Conservation (phyloP, 2,113 vertebrate genomes). For the Cinclus mexicanus region DNA sequence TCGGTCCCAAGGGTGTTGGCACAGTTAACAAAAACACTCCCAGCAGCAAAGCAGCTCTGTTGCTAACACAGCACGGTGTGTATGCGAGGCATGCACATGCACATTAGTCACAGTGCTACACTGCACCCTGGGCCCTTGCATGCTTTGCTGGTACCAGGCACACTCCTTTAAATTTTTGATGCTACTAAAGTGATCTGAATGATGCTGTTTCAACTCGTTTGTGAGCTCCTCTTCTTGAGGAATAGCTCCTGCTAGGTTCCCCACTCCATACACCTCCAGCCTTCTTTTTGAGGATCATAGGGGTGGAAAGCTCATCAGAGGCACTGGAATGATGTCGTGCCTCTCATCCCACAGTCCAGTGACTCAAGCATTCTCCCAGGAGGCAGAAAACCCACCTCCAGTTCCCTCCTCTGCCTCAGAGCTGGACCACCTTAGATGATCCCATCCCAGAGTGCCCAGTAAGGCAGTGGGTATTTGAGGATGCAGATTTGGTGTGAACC, state of each 20-base stretch:
- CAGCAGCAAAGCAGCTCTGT: not conserved
- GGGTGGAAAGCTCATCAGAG: not conserved
- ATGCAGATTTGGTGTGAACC: not conserved
- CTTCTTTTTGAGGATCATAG: not conserved
- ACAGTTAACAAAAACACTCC: not conserved
- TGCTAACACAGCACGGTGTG: not conserved
- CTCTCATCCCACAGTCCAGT: not conserved
- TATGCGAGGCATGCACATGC: not conserved
- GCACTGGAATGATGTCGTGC: not conserved
- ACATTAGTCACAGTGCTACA: not conserved
- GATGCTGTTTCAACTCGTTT: not conserved
- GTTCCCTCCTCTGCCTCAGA: not conserved
- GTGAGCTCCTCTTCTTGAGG: not conserved
- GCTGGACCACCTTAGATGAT: not conserved
- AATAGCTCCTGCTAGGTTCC: not conserved
- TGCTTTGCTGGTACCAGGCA: accelerated
- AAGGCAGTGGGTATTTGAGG: not conserved
- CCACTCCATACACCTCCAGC: not conserved
- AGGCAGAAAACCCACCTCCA: not conserved
- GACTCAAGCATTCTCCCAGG: not conserved
- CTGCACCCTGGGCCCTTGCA: not conserved
- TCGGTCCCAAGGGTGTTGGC: not conserved
- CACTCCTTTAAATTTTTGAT: not conserved
- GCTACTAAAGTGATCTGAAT: not conserved
- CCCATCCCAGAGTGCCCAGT: not conserved